Evolutionary conservation across 2,797 vertebrate species (phyloP).

Genomic region (Platalea minor): DNA sequence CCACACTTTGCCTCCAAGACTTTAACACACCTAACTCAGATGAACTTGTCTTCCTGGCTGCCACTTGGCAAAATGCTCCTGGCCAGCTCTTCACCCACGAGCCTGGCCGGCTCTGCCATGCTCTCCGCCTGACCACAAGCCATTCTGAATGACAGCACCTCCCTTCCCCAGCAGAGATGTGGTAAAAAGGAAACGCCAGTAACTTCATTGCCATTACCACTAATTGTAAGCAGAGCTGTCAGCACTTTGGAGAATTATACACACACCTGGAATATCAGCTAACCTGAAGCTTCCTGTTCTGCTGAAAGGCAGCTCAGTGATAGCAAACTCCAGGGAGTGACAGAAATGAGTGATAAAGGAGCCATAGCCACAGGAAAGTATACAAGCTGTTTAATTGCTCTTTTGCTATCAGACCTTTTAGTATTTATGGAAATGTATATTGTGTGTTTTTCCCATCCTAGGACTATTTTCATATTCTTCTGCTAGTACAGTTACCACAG

Average conservation of each 20-base stretch:
- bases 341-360: conserved; percentile 1
- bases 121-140: neutral
- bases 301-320: conserved; percentile 27
- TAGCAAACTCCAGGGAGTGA: conserved; percentile 29
- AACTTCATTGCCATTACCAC: conserved; percentile 51
- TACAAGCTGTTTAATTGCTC: neutral
- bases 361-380: neutral
- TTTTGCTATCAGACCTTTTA: neutral
- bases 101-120: neutral
- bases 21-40: conserved; percentile 21
- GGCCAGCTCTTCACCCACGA: neutral
- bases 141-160: conserved; percentile 30
- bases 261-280: conserved; percentile 57
- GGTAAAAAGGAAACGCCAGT: neutral
- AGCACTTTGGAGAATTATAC: conserved; percentile 67
- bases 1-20: neutral
- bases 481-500: neutral
- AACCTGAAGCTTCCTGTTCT: conserved; percentile 54
- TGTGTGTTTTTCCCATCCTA: neutral
- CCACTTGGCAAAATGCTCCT: conserved; percentile 50
- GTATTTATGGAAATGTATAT: neutral
- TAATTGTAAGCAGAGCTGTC: conserved; percentile 57
- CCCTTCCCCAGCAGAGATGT: conserved; percentile 38
- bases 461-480: neutral
- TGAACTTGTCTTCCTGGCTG: conserved; percentile 48